Conservation (phyloP, 2,113 vertebrate species). For the Varanus komodoensis region DNA sequence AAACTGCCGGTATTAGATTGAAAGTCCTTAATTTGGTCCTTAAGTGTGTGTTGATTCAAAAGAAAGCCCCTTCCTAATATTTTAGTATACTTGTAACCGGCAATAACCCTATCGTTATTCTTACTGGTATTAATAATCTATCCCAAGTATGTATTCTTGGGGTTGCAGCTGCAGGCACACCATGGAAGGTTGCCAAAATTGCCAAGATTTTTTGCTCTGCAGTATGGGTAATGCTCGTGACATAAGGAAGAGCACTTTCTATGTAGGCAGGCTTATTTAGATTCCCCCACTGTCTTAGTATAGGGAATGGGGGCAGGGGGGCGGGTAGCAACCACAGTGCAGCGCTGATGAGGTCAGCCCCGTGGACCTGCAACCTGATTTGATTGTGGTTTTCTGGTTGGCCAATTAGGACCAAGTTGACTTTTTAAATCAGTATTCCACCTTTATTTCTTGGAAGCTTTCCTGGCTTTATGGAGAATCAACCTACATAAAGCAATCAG, state of each 20-base stretch:
- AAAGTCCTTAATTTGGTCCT: too few relatives aligned
- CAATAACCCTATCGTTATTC: too few relatives aligned
- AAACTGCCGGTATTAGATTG: too few relatives aligned
- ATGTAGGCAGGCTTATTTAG: not conserved
- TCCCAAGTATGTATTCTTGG: not conserved
- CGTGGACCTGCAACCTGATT: not conserved
- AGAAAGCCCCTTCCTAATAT: too few relatives aligned
- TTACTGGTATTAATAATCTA: not conserved
- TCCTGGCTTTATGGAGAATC: not conserved
- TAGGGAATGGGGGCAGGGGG: too few relatives aligned
- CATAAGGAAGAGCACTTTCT: not conserved
- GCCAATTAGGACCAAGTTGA: not conserved
- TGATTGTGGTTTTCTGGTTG: not conserved
- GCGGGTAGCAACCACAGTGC: not conserved
- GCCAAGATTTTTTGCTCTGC: accelerated
- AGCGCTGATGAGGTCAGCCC: not conserved
- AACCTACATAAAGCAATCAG: not conserved
- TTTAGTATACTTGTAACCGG: too few relatives aligned
- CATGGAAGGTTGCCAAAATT: not conserved
- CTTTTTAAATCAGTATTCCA: not conserved
- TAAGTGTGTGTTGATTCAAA: too few relatives aligned
- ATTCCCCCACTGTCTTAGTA: not conserved
- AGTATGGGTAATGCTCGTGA: not conserved
- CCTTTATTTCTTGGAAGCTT: not conserved
- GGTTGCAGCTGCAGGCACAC: too few relatives aligned